Conservation (phyloP, 2,797 vertebrate species). For the Darevskia mixta region DNA sequence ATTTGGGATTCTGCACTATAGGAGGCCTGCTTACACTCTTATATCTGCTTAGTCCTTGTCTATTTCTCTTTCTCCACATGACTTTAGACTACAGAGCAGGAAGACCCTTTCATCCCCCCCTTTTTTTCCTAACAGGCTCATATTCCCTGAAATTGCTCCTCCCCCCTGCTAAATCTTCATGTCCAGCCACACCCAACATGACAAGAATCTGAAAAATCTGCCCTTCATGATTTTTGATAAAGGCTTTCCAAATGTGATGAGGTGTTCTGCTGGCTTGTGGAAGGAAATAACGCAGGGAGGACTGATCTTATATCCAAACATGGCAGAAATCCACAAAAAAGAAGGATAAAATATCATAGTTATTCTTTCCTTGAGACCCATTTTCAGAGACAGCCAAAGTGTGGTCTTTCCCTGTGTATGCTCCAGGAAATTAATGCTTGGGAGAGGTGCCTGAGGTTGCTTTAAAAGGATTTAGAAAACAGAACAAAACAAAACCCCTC, state of each 20-base stretch:
- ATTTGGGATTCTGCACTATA: not conserved
- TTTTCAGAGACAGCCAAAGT: constrained; percentile 38
- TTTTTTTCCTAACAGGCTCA: not conserved
- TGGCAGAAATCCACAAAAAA: constrained; percentile 22
- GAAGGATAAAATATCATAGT: constrained; percentile 37
- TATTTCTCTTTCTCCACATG: not conserved
- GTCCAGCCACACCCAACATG: not conserved
- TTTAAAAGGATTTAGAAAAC: constrained; percentile 50
- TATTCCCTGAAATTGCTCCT: not conserved
- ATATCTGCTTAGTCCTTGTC: not conserved
- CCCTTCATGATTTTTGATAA: constrained; percentile 39
- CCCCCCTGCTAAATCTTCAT: accelerated
- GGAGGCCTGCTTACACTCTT: not conserved
- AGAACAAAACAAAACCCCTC: not conserved
- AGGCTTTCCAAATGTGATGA: constrained; percentile 27
- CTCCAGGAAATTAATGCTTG: constrained; percentile 42
- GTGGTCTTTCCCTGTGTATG: constrained; percentile 53
- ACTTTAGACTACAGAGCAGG: not conserved
- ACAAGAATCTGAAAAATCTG: constrained; percentile 45
- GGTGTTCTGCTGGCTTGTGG: constrained; percentile 37
- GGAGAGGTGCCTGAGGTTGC: constrained; percentile 25
- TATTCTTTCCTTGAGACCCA: constrained; percentile 55
- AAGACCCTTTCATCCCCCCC: constrained; percentile 2
- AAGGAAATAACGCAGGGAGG: constrained; percentile 14
- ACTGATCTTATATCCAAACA: constrained; percentile 40